Evolutionary conservation across 1,140 invertebrate species (phyloP).

Genomic region (Tyrophagus putrescentiae): DNA sequence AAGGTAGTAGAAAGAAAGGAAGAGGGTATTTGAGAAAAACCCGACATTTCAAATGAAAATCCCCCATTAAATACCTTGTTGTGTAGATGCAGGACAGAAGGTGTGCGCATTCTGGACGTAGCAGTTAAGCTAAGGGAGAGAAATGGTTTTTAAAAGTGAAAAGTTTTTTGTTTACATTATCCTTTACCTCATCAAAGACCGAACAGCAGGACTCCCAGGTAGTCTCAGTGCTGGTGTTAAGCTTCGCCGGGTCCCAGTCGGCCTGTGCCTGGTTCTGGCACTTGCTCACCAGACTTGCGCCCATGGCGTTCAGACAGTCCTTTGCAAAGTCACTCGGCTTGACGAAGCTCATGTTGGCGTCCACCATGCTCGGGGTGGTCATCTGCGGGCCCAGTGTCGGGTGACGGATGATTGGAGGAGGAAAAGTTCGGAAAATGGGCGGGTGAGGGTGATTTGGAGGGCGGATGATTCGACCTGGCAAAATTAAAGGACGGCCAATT

Average conservation of each 20-base stretch:
- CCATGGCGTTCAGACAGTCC: conserved; percentile 1
- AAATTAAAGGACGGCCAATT: too few relatives aligned
- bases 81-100: neutral
- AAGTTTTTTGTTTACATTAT: neutral
- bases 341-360: neutral
- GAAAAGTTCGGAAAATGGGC: too few relatives aligned
- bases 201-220: conserved; percentile 4
- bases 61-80: too few relatives aligned
- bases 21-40: too few relatives aligned
- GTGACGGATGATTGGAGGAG: too few relatives aligned
- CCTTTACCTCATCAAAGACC: neutral
- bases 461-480: too few relatives aligned
- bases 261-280: neutral
- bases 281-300: neutral
- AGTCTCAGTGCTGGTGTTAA: neutral
- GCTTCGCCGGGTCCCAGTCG: neutral
- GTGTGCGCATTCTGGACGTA: neutral
- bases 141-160: neutral
- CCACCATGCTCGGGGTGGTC: too few relatives aligned
- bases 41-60: too few relatives aligned
- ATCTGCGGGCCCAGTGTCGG: too few relatives aligned
- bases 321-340: neutral
- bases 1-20: too few relatives aligned
- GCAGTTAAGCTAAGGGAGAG: neutral
- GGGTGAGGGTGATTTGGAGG: too few relatives aligned